These are phyloP conservation scores for Leiothrix lutea DNA, from an alignment of 2,113 vertebrate species.

Conservation along the genomic window DNA sequence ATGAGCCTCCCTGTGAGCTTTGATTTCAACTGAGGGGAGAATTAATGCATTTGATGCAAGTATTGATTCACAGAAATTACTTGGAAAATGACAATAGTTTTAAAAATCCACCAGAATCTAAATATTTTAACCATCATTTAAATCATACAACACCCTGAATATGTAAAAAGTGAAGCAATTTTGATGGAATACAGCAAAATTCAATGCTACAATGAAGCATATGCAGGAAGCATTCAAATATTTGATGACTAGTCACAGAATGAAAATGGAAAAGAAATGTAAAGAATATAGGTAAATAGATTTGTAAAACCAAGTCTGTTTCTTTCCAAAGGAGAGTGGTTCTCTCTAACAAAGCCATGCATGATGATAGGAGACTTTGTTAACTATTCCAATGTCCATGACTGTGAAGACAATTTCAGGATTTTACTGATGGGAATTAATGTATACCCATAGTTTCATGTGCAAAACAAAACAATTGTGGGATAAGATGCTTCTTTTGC, in stretches of 20 bases:
- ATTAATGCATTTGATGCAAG: neutral
- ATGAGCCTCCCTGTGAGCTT: neutral
- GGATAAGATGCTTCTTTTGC: neutral
- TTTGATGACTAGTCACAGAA: neutral
- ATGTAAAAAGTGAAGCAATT: neutral
- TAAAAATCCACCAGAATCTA: neutral
- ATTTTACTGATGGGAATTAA: neutral
- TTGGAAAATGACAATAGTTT: neutral
- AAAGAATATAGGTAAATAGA: neutral
- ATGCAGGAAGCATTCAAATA: neutral
- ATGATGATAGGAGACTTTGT: neutral
- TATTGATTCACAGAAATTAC: neutral
- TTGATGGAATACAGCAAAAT: neutral
- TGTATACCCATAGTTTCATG: neutral
- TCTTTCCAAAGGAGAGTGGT: neutral
- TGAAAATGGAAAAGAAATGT: neutral
- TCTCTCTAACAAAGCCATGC: neutral
- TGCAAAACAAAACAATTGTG: fast-evolving
- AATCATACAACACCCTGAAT: neutral
- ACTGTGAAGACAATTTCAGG: neutral
- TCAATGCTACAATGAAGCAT: neutral
- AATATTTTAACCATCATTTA: neutral
- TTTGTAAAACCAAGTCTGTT: neutral
- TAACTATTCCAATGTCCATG: neutral
- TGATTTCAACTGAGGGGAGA: neutral